These are phyloP conservation scores for Rhamphomyia laevipes DNA, from an alignment of 2,888 invertebrate genomes.

Conservation along the genomic window DNA sequence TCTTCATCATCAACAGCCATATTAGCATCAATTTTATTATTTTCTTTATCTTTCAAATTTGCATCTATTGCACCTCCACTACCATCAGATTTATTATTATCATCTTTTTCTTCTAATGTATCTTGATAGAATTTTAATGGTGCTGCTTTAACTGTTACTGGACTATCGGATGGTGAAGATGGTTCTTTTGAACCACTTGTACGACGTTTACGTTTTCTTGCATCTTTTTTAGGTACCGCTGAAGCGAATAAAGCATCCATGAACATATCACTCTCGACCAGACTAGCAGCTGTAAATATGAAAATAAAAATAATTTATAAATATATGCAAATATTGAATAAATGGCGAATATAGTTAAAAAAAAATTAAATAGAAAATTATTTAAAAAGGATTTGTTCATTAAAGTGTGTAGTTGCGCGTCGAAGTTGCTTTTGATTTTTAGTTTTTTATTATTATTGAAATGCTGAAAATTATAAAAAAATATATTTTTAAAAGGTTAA, in stretches of 20 bases:
- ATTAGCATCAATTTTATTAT: conserved; percentile 22
- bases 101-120: conserved; percentile 53
- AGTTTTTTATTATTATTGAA: no score
- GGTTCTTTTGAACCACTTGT: conserved; percentile 43
- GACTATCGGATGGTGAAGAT: conserved; percentile 42
- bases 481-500: no score
- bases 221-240: conserved; percentile 58
- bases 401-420: no score
- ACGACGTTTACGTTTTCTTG: conserved; percentile 67
- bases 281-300: conserved; percentile 9
- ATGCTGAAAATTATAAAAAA: no score
- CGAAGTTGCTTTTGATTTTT: no score
- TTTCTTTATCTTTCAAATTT: conserved; percentile 37
- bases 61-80: conserved; percentile 44
- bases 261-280: conserved; percentile 87
- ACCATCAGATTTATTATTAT: conserved; percentile 22
- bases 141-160: conserved; percentile 38
- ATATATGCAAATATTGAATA: no score
- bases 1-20: conserved; percentile 33
- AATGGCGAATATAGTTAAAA: no score
- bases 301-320: no score
- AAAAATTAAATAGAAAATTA: no score
- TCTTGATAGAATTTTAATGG: conserved; percentile 82
- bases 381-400: no score
- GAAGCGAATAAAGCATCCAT: conserved; percentile 81